These are phyloP conservation scores for Epirrhoe tristata DNA, from an alignment of 2,888 invertebrate genomes.

Conservation along the genomic window DNA sequence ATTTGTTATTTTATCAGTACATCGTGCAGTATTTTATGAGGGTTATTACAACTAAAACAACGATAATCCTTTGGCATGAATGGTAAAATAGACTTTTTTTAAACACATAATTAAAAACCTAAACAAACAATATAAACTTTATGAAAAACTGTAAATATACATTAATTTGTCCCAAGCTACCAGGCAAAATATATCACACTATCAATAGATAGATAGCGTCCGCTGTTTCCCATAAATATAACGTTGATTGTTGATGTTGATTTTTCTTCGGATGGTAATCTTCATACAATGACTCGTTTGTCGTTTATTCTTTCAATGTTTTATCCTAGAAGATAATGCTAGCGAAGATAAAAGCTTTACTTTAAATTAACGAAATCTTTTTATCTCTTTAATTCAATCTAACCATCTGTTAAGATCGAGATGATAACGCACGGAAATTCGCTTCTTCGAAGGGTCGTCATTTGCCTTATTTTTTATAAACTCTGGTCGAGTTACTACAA, in stretches of 20 bases:
- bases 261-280: slow-evolving; percentile 53
- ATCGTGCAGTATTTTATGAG: no score
- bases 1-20: no score
- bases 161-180: not conserved
- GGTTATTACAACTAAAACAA: no score
- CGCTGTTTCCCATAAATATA: slow-evolving; percentile 53
- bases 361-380: slow-evolving; percentile 17
- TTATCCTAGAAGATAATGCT: not conserved
- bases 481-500: not conserved
- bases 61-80: no score
- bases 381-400: slow-evolving; percentile 23
- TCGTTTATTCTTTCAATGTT: not conserved
- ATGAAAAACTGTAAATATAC: no score
- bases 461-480: slow-evolving; percentile 4
- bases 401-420: slow-evolving; percentile 22
- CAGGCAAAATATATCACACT: slow-evolving; percentile 38
- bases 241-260: slow-evolving; percentile 55
- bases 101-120: no score
- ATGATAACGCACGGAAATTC: slow-evolving; percentile 30
- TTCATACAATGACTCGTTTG: slow-evolving; percentile 57
- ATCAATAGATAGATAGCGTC: slow-evolving; percentile 43
- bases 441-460: slow-evolving; percentile 7
- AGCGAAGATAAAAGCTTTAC: slow-evolving; percentile 13
- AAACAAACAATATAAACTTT: no score
- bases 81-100: no score